Percentiles rank a stretch among this genome's conserved stretches.
Conservation (phyloP, 2,888 invertebrate genomes). For the Leptogaster cylindrica region DNA sequence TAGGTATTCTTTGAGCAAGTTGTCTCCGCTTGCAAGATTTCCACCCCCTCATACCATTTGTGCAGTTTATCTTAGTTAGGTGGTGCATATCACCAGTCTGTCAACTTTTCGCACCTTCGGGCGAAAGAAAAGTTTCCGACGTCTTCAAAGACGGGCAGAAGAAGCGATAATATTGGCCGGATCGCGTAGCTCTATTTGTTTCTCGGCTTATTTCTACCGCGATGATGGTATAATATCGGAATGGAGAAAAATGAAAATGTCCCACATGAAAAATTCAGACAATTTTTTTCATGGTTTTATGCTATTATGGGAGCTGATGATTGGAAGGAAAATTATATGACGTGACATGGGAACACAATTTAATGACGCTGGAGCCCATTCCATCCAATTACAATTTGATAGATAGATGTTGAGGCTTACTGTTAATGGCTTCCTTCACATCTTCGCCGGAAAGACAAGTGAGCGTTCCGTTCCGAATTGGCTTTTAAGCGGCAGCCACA, state of each 20-base stretch:
- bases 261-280: constrained; percentile 40
- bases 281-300: constrained; percentile 32
- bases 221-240: constrained; percentile 25
- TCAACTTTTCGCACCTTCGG: constrained; percentile 27
- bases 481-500: too few relatives aligned
- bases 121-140: constrained; percentile 15
- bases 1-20: constrained; percentile 34
- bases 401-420: constrained; percentile 34
- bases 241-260: constrained; percentile 40
- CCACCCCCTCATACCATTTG: constrained; percentile 22
- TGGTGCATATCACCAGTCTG: constrained; percentile 24
- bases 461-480: too few relatives aligned
- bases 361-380: constrained; percentile 25
- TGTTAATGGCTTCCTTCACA: not conserved
- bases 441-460: too few relatives aligned
- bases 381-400: constrained; percentile 36
- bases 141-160: constrained; percentile 7
- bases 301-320: constrained; percentile 30
- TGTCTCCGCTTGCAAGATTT: constrained; percentile 23
- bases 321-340: constrained; percentile 38
- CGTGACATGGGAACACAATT: constrained; percentile 39
- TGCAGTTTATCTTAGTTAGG: constrained; percentile 36
- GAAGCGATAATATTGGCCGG: constrained; percentile 10
- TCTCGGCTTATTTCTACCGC: constrained; percentile 26
- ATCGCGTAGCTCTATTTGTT: constrained; percentile 2